Evolutionary conservation across 2,888 invertebrate genomes (phyloP).

Genomic region (Apocheima hispidaria): DNA sequence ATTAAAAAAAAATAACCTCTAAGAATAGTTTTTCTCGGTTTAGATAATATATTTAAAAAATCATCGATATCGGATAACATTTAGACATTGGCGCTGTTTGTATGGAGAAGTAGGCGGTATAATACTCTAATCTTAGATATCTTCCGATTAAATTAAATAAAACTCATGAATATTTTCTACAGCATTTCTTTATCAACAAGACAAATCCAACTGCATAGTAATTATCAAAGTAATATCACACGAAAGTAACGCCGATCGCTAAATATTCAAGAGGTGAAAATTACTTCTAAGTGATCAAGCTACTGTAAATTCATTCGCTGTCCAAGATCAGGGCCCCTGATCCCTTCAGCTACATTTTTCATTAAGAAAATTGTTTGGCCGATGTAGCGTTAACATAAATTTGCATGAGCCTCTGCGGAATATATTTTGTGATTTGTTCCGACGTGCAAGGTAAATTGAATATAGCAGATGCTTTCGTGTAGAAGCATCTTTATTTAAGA

Average conservation of each 20-base stretch:
- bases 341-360: constrained; percentile 39
- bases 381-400: constrained; percentile 41
- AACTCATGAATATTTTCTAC: too few relatives aligned
- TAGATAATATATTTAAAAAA: too few relatives aligned
- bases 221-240: constrained; percentile 15
- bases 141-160: too few relatives aligned
- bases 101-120: too few relatives aligned
- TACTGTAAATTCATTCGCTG: constrained; percentile 32
- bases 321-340: constrained; percentile 30
- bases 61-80: too few relatives aligned
- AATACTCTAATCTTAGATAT: too few relatives aligned
- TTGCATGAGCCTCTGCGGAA: constrained; percentile 36
- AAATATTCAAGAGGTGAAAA: constrained; percentile 35
- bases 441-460: constrained; percentile 22
- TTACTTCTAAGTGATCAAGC: constrained; percentile 26
- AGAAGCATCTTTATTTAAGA: neutral
- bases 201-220: constrained; percentile 6
- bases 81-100: too few relatives aligned
- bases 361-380: constrained; percentile 43
- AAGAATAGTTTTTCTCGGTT: too few relatives aligned
- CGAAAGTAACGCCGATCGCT: constrained; percentile 16
- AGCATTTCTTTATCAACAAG: neutral
- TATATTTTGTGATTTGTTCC: constrained; percentile 36
- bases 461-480: constrained; percentile 22
- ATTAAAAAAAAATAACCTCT: too few relatives aligned